These are phyloP conservation scores for Agrotis exclamationis DNA, from an alignment of 2,888 invertebrate species.

Conservation along the genomic window DNA sequence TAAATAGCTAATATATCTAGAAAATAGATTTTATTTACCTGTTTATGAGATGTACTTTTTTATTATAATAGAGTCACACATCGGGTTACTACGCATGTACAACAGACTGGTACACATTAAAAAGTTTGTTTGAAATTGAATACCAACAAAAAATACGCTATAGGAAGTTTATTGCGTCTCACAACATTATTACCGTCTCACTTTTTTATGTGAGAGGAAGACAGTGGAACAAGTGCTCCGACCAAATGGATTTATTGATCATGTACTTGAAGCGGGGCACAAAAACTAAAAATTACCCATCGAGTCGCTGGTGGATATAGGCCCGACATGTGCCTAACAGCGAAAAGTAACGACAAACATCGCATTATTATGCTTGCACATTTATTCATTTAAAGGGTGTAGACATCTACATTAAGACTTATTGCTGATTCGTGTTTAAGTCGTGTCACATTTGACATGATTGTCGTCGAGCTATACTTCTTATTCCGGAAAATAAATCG, in stretches of 20 bases:
- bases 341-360: background rate
- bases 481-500: conserved; percentile 25
- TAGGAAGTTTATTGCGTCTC: background rate
- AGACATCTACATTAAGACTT: conserved; percentile 9
- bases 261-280: conserved; percentile 13
- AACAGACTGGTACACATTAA: conserved; percentile 13
- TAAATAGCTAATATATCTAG: conserved; percentile 11
- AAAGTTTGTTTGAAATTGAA: conserved; percentile 6
- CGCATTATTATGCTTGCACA: background rate
- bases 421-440: conserved; percentile 16
- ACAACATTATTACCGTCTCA: background rate
- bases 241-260: conserved; percentile 14
- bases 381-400: background rate
- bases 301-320: too few species aligned
- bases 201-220: background rate
- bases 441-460: conserved; percentile 29
- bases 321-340: conserved; percentile 8
- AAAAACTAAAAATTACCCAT: background rate
- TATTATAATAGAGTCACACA: conserved; percentile 5
- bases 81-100: background rate
- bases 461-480: conserved; percentile 18
- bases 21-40: conserved; percentile 16
- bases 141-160: background rate
- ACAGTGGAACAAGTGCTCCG: background rate
- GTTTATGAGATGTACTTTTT: conserved; percentile 42